A percentile compares a stretch with the other conserved stretches of the same genome.
These are phyloP conservation scores for Tor tambroides DNA, from an alignment of 2,113 vertebrate species.

Conservation along the genomic window DNA sequence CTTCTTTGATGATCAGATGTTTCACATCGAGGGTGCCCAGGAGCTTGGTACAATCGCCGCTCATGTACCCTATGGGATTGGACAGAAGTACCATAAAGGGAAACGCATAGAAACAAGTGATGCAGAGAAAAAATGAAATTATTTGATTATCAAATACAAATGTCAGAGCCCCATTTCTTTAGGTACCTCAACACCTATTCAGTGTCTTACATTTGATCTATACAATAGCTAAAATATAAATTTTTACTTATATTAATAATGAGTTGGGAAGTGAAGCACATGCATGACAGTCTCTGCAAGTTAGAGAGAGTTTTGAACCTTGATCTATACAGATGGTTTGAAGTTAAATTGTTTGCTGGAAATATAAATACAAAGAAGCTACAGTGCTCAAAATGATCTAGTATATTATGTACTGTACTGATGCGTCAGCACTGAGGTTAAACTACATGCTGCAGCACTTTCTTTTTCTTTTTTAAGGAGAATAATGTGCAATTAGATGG, in stretches of 20 bases:
- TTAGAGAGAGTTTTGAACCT: background rate
- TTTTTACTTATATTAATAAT: constrained; percentile 6
- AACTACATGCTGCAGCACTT: background rate
- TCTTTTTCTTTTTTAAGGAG: background rate
- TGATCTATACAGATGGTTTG: background rate
- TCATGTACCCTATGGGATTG: constrained; percentile 89
- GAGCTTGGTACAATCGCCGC: constrained; percentile 88
- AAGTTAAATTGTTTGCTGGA: background rate
- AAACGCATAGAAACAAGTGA: constrained; percentile 9
- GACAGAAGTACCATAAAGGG: constrained; percentile 71
- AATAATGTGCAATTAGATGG: constrained; percentile 4
- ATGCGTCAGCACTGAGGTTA: background rate
- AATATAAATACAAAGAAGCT: background rate
- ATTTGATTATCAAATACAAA: background rate
- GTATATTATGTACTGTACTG: background rate
- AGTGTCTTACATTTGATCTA: background rate
- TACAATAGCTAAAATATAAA: background rate
- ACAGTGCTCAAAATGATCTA: background rate
- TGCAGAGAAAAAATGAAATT: background rate
- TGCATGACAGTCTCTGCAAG: background rate
- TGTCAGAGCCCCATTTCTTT: background rate
- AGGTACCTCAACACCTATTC: background rate
- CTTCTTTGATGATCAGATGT: constrained; percentile 93
- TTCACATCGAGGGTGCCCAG: constrained; percentile 89
- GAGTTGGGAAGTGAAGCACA: background rate